Conservation (phyloP, 2,797 vertebrate species). For the Clarias fuscus region DNA sequence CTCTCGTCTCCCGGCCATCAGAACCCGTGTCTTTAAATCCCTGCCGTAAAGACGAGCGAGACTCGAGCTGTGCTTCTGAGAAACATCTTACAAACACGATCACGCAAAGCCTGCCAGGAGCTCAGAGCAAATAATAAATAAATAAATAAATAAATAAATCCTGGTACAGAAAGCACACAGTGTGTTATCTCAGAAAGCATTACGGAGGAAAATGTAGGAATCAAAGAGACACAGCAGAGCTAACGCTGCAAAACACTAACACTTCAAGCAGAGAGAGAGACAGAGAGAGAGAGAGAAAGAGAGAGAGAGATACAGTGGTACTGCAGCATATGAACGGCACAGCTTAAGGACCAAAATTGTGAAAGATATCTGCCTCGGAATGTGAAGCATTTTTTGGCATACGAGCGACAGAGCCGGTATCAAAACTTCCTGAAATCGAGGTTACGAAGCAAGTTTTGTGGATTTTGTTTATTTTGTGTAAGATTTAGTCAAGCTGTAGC, state of each 20-base stretch:
- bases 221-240: neutral
- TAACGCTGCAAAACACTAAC: neutral
- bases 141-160: too few relatives aligned
- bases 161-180: neutral
- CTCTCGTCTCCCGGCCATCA: neutral
- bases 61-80: neutral
- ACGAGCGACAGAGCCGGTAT: too few relatives aligned
- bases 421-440: too few relatives aligned
- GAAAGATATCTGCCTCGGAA: too few relatives aligned
- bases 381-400: too few relatives aligned
- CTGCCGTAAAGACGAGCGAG: neutral
- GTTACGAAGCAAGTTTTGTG: too few relatives aligned
- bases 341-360: too few relatives aligned
- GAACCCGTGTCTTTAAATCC: conserved; percentile 14
- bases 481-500: too few relatives aligned
- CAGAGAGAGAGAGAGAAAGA: neutral
- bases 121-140: neutral
- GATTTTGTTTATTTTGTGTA: too few relatives aligned
- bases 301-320: neutral
- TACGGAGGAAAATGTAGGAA: neutral
- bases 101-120: neutral
- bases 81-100: neutral
- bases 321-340: too few relatives aligned
- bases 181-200: neutral
- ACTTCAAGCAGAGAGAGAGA: neutral